Evolutionary conservation across 2,888 invertebrate genomes (phyloP).

Genomic region (Platycnemis pennipes): DNA sequence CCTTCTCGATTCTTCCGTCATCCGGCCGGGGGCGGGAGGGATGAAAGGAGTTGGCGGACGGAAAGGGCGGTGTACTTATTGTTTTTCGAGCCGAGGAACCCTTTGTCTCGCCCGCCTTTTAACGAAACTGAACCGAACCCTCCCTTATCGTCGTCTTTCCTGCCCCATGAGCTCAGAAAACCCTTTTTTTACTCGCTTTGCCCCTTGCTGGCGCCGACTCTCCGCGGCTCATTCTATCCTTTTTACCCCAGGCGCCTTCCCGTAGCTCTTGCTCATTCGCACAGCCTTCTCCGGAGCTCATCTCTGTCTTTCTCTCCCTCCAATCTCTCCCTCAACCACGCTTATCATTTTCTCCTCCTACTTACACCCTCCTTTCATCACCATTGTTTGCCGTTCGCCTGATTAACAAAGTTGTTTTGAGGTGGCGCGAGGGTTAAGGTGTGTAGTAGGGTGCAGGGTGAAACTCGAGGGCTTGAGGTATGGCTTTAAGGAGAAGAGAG

Average conservation of each 20-base stretch:
- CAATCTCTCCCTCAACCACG: background rate
- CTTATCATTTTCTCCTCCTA: background rate
- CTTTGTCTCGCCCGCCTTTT: constrained; percentile 16
- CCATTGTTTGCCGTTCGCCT: constrained; percentile 66
- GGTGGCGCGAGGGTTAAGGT: constrained; percentile 40
- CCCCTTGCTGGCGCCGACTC: no score
- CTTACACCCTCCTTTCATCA: constrained; percentile 31
- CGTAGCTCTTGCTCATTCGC: background rate
- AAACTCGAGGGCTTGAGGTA: constrained; percentile 39
- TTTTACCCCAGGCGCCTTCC: constrained; percentile 23
- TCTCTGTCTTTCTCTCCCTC: background rate
- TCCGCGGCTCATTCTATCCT: background rate
- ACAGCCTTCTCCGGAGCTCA: background rate
- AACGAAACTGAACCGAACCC: background rate
- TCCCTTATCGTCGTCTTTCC: background rate
- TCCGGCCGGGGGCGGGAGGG: background rate
- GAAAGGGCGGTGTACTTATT: constrained; percentile 6
- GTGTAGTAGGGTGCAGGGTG: background rate
- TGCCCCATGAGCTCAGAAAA: background rate
- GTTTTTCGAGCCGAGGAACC: constrained; percentile 32
- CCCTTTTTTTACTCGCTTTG: background rate
- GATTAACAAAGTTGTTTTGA: constrained; percentile 67
- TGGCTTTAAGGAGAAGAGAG: constrained; percentile 24
- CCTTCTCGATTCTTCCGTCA: constrained; percentile 50
- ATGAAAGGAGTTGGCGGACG: background rate